These are phyloP conservation scores for Trematocara stigmaticum DNA, from an alignment of 2,113 vertebrate genomes.

Conservation along the genomic window DNA sequence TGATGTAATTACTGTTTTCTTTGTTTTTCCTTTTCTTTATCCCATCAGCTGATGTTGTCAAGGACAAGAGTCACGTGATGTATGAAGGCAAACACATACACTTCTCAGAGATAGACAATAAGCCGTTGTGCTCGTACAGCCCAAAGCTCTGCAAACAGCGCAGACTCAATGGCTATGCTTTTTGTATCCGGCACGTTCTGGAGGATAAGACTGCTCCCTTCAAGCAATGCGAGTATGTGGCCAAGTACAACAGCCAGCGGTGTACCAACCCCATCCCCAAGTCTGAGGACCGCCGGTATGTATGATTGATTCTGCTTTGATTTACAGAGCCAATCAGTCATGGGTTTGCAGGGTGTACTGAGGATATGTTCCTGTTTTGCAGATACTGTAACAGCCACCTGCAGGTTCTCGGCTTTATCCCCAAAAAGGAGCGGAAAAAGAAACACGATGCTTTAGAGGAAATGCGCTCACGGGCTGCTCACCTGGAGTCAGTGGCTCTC, in stretches of 20 bases:
- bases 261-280: conserved; percentile 99
- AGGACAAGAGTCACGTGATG: conserved; percentile 99
- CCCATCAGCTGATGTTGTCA: conserved; percentile 98
- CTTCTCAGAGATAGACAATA: conserved; percentile 99
- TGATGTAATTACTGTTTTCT: conserved; percentile 10
- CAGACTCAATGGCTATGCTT: conserved; percentile 98
- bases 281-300: conserved; percentile 96
- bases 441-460: conserved; percentile 95
- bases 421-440: conserved; percentile 99
- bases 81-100: conserved; percentile 99
- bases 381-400: conserved; percentile 99
- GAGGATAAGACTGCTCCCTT: conserved; percentile 99
- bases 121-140: conserved; percentile 99
- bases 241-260: conserved; percentile 99
- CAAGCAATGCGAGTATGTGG: conserved; percentile 99
- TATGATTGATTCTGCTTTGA: neutral
- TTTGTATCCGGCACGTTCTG: conserved; percentile 99
- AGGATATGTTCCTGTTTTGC: conserved; percentile 24
- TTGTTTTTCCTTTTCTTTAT: conserved; percentile 50
- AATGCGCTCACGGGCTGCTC: conserved; percentile 85
- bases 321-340: neutral
- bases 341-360: neutral
- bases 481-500: conserved; percentile 91
- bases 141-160: conserved; percentile 99
- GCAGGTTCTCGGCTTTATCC: conserved; percentile 98